A percentile compares a stretch with the other conserved stretches of the same genome.
These are phyloP conservation scores for Montipora cactus DNA, from an alignment of 64 coral and sea anemone genomes.

Conservation along the genomic window DNA sequence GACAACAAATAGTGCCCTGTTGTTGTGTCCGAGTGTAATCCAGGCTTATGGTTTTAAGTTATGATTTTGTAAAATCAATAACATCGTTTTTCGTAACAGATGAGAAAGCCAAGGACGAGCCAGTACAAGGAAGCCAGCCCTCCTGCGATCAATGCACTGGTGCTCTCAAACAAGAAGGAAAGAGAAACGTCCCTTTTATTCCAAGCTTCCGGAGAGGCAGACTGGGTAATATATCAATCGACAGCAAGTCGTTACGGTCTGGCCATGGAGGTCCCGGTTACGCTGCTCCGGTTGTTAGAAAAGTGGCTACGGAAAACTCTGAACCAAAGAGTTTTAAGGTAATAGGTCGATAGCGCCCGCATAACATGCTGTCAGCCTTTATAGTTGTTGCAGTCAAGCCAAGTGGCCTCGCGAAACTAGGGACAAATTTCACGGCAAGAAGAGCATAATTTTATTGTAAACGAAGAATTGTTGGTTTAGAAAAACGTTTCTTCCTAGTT, in stretches of 20 bases:
- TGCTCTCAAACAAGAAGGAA: conserved; percentile 31
- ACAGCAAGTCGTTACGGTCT: conserved; percentile 66
- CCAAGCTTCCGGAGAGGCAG: conserved; percentile 71
- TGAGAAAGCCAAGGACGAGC: conserved; percentile 21
- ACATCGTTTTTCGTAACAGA: neutral
- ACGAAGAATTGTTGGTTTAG: too few relatives aligned
- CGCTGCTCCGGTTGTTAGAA: conserved; percentile 78
- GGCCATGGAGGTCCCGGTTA: conserved; percentile 69
- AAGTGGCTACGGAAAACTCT: neutral
- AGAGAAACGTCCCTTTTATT: conserved; percentile 58
- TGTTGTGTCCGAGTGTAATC: too few relatives aligned
- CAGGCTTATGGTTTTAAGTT: too few relatives aligned
- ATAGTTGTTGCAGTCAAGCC: too few relatives aligned
- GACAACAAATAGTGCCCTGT: neutral
- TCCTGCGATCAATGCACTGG: conserved; percentile 68
- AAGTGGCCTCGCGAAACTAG: too few relatives aligned
- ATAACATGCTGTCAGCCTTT: too few relatives aligned
- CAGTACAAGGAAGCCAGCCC: neutral
- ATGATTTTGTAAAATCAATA: too few relatives aligned
- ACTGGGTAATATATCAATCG: conserved; percentile 72
- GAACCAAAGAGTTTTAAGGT: conserved; percentile 80
- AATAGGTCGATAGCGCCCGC: too few relatives aligned
- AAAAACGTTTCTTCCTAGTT: too few relatives aligned
- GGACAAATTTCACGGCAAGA: too few relatives aligned
- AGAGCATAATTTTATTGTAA: too few relatives aligned